These are phyloP conservation scores for Carettochelys insculpta DNA, from an alignment of 2,113 vertebrate genomes.

Conservation along the genomic window DNA sequence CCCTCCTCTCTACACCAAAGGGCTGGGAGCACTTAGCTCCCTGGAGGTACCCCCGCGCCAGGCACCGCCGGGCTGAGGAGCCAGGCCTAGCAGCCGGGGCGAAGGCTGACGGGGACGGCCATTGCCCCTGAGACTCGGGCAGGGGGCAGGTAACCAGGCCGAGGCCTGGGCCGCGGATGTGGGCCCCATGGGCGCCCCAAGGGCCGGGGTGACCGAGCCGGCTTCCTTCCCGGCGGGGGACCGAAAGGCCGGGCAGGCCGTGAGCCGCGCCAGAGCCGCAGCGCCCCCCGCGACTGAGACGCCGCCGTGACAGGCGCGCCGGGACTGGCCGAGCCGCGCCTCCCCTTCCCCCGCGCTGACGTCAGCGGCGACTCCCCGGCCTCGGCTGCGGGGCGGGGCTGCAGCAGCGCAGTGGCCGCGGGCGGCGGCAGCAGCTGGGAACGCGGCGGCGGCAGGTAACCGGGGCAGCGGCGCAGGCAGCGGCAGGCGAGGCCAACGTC, in stretches of 20 bases:
- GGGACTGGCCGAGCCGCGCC: background rate
- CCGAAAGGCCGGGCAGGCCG: background rate
- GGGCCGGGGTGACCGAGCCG: background rate
- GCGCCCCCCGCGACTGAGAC: too few species aligned
- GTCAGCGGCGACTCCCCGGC: background rate
- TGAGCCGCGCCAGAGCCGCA: background rate
- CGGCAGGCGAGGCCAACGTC: too few species aligned
- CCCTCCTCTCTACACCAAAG: too few species aligned
- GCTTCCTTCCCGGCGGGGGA: background rate
- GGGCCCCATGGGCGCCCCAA: background rate
- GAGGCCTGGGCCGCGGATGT: background rate
- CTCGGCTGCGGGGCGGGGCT: background rate
- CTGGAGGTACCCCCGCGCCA: too few species aligned
- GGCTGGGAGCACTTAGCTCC: too few species aligned
- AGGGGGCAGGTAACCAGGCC: background rate
- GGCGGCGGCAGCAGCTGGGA: conserved; percentile 6
- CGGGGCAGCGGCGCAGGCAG: background rate
- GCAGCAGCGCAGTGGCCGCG: background rate
- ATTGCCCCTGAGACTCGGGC: background rate
- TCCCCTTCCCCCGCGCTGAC: background rate
- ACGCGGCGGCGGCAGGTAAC: background rate
- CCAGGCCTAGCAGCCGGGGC: too few species aligned
- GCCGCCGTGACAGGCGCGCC: too few species aligned
- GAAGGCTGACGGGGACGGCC: background rate
- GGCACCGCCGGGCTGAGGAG: too few species aligned